Evolutionary conservation across 37 sponge, comb jelly and placozoan species (phyloP).

Genomic region (Halisarca cf. caerulea): DNA sequence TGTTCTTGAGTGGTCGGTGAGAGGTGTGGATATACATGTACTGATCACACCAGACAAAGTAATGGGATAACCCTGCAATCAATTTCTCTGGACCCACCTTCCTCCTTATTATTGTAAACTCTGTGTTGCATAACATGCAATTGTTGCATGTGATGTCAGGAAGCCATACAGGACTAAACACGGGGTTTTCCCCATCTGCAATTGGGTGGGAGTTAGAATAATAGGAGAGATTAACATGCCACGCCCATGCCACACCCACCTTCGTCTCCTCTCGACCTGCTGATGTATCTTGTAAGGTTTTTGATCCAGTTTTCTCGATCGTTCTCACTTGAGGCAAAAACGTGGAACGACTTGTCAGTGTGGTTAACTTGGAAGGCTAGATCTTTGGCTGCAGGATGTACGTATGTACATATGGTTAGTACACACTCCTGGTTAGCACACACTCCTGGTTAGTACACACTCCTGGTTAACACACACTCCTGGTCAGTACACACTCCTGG

Average conservation of each 20-base stretch:
- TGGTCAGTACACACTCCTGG: too few relatives aligned
- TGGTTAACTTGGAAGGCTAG: conserved; percentile 86
- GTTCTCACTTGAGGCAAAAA: conserved; percentile 58
- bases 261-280: conserved; percentile 16
- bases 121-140: conserved; percentile 65
- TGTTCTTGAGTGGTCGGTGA: too few relatives aligned
- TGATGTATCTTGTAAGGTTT: conserved; percentile 69
- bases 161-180: conserved; percentile 73
- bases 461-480: too few relatives aligned
- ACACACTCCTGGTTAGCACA: too few relatives aligned
- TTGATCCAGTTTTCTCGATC: conserved; percentile 84
- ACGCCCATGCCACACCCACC: neutral
- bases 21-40: too few relatives aligned
- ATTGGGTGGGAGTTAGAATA: neutral
- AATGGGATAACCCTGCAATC: too few relatives aligned
- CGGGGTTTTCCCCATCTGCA: neutral
- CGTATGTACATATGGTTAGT: neutral
- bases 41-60: too few relatives aligned
- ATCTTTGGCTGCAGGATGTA: conserved; percentile 39
- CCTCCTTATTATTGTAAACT: conserved; percentile 71
- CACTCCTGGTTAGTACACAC: too few relatives aligned
- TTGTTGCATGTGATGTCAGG: conserved; percentile 66
- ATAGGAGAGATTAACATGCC: neutral
- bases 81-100: conserved; percentile 32
- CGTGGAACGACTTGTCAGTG: conserved; percentile 86